phyloP scores from a whole-genome alignment of 2,888 invertebrate genomes.

The Hyles lineata region DNA sequence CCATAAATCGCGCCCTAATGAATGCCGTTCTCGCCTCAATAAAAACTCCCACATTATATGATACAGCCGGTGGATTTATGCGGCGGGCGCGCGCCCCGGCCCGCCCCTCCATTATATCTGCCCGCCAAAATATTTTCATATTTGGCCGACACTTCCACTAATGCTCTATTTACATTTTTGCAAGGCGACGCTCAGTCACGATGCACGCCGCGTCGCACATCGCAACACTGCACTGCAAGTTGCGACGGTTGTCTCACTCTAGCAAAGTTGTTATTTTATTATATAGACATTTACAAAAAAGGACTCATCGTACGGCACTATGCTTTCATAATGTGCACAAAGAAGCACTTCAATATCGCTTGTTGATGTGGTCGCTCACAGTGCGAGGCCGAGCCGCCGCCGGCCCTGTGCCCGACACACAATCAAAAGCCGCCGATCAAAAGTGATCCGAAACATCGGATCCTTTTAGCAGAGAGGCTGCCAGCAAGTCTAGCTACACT shows the following conservation, averaged over 20 bases:
- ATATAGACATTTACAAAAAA: too few relatives aligned
- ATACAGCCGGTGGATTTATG: conserved; percentile 53
- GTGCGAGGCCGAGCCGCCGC: background rate
- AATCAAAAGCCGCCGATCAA: too few relatives aligned
- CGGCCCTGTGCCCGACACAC: background rate
- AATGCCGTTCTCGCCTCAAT: conserved; percentile 65
- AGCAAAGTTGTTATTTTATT: too few relatives aligned
- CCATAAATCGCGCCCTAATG: conserved; percentile 61
- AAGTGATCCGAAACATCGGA: too few relatives aligned
- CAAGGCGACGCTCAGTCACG: conserved; percentile 29
- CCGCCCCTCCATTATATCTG: conserved; percentile 41
- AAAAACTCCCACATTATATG: conserved; percentile 61
- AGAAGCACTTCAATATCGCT: too few relatives aligned
- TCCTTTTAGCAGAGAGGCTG: too few relatives aligned
- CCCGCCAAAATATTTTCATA: conserved; percentile 49
- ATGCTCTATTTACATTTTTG: conserved; percentile 48
- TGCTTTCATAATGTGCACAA: too few relatives aligned
- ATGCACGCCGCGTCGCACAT: background rate
- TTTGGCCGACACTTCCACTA: conserved; percentile 37
- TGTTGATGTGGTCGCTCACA: too few relatives aligned
- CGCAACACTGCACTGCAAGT: background rate
- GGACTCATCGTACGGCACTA: too few relatives aligned
- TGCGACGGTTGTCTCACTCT: background rate
- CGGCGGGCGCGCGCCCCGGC: conserved; percentile 35
- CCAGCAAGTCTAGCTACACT: too few relatives aligned